Percentiles rank a stretch among this genome's conserved stretches.
Evolutionary conservation across 2,113 vertebrate species (phyloP).

Genomic region (Alethe castanea): DNA sequence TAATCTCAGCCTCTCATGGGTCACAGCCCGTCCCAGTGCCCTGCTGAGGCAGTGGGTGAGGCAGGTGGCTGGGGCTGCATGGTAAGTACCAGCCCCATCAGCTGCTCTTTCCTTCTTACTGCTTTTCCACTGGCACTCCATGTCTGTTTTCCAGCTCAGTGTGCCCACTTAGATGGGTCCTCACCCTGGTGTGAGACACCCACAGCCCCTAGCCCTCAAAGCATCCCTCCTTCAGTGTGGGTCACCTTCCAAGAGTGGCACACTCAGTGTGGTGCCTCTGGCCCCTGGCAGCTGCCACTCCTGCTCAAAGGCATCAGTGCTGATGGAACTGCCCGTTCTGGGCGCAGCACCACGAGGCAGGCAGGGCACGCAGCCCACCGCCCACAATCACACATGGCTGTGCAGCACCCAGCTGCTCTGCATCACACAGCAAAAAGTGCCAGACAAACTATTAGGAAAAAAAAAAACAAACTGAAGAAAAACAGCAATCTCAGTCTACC

Average conservation of each 20-base stretch:
- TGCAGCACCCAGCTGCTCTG: accelerated
- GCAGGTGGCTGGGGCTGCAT: accelerated
- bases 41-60: accelerated
- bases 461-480: neutral
- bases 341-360: accelerated
- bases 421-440: neutral
- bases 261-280: neutral
- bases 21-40: accelerated
- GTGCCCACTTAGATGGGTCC: neutral
- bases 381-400: accelerated
- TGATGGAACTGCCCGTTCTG: neutral
- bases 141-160: neutral
- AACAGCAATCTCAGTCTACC: neutral
- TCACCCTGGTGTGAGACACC: accelerated
- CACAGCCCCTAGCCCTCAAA: accelerated
- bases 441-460: neutral
- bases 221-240: neutral
- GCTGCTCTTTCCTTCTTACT: neutral
- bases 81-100: accelerated
- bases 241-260: neutral
- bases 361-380: accelerated
- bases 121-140: neutral
- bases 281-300: accelerated
- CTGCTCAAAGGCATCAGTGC: accelerated
- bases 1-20: neutral